Percentiles rank a stretch among this genome's conserved stretches.
phyloP scores from a whole-genome alignment of 1,140 invertebrate genomes.

The Pristionchus pacificus region DNA sequence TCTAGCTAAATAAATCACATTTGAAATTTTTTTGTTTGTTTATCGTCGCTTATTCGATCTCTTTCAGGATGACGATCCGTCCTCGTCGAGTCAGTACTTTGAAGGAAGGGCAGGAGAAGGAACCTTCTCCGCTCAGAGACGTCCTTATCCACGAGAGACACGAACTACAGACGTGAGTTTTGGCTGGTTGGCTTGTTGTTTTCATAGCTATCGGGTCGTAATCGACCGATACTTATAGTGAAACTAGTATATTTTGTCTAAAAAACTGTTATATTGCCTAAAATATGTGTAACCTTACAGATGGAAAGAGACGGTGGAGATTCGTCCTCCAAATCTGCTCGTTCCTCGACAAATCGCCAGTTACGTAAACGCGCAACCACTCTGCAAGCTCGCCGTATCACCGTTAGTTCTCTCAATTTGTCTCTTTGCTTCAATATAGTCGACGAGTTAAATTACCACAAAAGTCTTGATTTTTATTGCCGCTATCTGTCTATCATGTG shows the following conservation, averaged over 20 bases:
- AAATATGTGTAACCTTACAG: background rate
- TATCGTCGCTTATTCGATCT: too few species aligned
- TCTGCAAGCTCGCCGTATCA: background rate
- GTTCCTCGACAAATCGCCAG: background rate
- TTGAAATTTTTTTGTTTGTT: too few species aligned
- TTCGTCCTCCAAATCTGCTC: background rate
- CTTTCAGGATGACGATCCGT: background rate
- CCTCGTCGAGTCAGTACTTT: background rate
- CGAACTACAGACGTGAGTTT: background rate
- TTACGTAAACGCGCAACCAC: background rate
- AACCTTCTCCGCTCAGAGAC: background rate
- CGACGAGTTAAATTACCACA: too few species aligned
- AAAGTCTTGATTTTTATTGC: too few species aligned
- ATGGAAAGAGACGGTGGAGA: background rate
- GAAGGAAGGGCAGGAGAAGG: background rate
- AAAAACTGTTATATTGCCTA: too few species aligned
- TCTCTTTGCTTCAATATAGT: too few species aligned
- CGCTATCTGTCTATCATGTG: too few species aligned
- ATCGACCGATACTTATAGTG: too few species aligned
- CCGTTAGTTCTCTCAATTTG: too few species aligned
- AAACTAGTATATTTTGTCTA: too few species aligned
- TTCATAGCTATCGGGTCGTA: too few species aligned
- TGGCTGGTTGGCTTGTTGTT: background rate
- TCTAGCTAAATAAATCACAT: too few species aligned
- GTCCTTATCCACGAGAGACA: background rate